Base-by-base conservation (phyloP, 2,113 vertebrate genomes). In the Falcunculus frontatus region DNA sequence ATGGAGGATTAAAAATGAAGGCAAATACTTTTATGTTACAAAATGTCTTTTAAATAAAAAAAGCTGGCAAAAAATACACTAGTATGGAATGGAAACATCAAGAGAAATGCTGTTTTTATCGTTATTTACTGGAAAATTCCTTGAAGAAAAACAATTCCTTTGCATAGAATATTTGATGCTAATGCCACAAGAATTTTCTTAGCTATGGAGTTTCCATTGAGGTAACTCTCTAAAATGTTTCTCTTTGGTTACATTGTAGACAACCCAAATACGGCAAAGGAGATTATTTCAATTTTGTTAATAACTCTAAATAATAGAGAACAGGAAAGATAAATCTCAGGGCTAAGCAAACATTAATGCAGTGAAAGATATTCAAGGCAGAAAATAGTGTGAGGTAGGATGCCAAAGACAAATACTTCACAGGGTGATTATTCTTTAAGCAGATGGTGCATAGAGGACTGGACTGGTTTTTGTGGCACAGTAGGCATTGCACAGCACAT, bases 101-200 rank as follows among this genome's bases (percentile, higher is more conserved):
- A 83, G 82, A 92, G 22, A 94, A 95, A 84, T 87, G 26, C 35
- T 95, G 83, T 83, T 94, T 94, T 91, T 79, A 23, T 70, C 62
- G 20, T 5, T 3, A 93, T 91, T 85, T 91, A 62, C 59, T 90
- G 79, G 79, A 95, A 94, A 93, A 77, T 23, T 81, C 82, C 79
- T 94, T 81, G 39, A 93, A 95, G 82, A 90, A 91, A 91, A 96
- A 77, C 59, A 96, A 70, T 94, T 95, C 30, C 21, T 88, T 86
- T 87, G 59, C 78, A 59, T 26, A 95, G 59, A 87, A 91, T 50
- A 44, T 62, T 82, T 84, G 32, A 80, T 74, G 50, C 27, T 94
- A 91, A 84, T 80, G 47, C 59, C 67, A 35, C 37, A 92, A 81
- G 75, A 95, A 93, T 95, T 95, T 91, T 94, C 42, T 94, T 91